Percentiles rank a stretch among this genome's conserved stretches.
phyloP scores from a whole-genome alignment of 2,113 vertebrate species.

The Ia io region DNA sequence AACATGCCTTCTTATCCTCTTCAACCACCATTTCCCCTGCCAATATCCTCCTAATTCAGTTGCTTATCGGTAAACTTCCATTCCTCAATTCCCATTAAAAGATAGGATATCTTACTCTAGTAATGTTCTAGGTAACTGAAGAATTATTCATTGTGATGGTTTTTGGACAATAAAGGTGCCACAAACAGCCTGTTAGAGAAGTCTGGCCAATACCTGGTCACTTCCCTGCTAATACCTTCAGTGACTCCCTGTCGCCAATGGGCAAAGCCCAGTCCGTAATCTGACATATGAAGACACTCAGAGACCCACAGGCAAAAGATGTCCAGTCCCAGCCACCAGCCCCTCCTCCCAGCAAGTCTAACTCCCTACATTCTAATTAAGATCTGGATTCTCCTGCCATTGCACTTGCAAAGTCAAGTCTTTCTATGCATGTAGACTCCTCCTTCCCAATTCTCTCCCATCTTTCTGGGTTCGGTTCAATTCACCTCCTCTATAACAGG shows the following conservation, averaged over 20 bases:
- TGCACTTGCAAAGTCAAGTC: not conserved
- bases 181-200: not conserved
- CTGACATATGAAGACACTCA: not conserved
- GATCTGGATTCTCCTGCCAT: not conserved
- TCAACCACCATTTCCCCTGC: not conserved
- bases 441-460: not conserved
- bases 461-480: not conserved
- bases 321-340: too few relatives aligned
- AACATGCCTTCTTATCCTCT: not conserved
- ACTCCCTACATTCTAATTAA: not conserved
- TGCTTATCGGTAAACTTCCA: slow-evolving; percentile 42
- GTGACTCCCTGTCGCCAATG: not conserved
- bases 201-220: not conserved
- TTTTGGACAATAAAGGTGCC: slow-evolving; percentile 18
- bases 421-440: not conserved
- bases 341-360: not conserved
- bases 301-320: not conserved
- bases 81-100: slow-evolving; percentile 56
- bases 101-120: slow-evolving; percentile 12
- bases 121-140: slow-evolving; percentile 13
- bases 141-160: slow-evolving; percentile 27
- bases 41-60: slow-evolving; percentile 46
- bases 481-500: not conserved
- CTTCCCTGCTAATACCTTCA: not conserved
- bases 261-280: not conserved